A percentile compares a stretch with the other conserved stretches of the same genome.
phyloP scores from a whole-genome alignment of 2,113 vertebrate genomes.

The Vulpes lagopus region DNA sequence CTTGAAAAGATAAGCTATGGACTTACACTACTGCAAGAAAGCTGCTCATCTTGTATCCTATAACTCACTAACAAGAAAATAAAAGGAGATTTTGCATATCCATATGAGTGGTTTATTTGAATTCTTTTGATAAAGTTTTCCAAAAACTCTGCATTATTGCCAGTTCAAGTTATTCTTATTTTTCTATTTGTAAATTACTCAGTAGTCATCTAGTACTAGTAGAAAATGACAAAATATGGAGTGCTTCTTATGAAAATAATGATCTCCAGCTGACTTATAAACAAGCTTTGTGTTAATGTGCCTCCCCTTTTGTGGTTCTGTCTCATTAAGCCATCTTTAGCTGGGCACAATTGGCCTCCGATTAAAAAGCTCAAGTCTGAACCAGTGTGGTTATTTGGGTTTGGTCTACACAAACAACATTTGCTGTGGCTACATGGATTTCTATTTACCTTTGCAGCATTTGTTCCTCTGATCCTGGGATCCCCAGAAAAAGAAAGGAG shows the following conservation, averaged over 20 bases:
- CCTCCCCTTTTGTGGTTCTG: neutral
- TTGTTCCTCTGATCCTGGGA: neutral
- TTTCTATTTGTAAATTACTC: conserved; percentile 44
- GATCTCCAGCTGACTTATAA: conserved; percentile 18
- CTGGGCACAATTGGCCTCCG: neutral
- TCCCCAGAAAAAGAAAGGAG: neutral
- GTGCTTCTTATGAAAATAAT: neutral
- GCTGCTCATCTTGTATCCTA: neutral
- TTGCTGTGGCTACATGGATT: neutral
- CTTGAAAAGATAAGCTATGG: neutral
- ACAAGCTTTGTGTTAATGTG: neutral
- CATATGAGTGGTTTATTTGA: neutral
- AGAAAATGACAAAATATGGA: conserved; percentile 39
- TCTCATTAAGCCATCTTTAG: conserved; percentile 20
- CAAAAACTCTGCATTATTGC: neutral
- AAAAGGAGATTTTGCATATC: neutral
- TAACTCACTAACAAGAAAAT: neutral
- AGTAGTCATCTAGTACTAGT: neutral
- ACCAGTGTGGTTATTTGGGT: neutral
- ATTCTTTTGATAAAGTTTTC: neutral
- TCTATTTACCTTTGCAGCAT: neutral
- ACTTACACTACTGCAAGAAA: neutral
- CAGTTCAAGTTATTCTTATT: conserved; percentile 14
- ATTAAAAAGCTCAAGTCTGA: conserved; percentile 17
- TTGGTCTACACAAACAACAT: neutral